Evolutionary conservation across 2,888 invertebrate species (phyloP), one percentile per base, ranked within the genome.

Genomic region (Oegoconia quadripuncta): DNA sequence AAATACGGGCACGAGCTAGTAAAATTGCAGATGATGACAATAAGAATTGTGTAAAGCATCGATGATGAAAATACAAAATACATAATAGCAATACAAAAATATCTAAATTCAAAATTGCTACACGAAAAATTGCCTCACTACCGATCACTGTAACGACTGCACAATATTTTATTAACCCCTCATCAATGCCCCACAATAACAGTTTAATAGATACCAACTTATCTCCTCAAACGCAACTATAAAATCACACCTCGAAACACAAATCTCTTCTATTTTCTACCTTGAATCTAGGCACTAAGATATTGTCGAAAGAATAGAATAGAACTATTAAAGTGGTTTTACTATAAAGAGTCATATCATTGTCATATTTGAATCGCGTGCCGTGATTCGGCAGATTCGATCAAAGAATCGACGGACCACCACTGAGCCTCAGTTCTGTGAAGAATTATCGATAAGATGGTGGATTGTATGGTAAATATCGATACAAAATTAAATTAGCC

Each of bases 331-430:
- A 33, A 22, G 8, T 33, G 17, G 41, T 37, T 20, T 28, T 31
- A 18, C 16, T 14, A 34, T 37, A 41, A 41, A 81, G 74, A 78
- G 77, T 80, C 78, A 74, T 82, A 86, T 86, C 81, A 80, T 78
- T 75, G 71, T 82, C 76, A 73, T 75, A 80, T 80, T 78, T 72
- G 80, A 82, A 82, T 78, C 84, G 83, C 82, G 82, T 84, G 84
- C 82, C 75, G 60, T 87, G 86, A 87, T 79, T 81, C 80, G 77
- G 86, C 86, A 74, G 71, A 74, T 76, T 78, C 70, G 64, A 74
- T 82, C 79, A 80, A 80, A 81, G 81, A 65, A 63, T 59, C 60
- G 72, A 64, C 64, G 72, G 86, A 87, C 86, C 86, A 87, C 86
- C 86, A 77, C 74, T 77, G 84, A 74, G 69, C 59, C 69, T 67